phyloP scores from a whole-genome alignment of 2,113 vertebrate species.

The Microcebus lehilahytsara region DNA sequence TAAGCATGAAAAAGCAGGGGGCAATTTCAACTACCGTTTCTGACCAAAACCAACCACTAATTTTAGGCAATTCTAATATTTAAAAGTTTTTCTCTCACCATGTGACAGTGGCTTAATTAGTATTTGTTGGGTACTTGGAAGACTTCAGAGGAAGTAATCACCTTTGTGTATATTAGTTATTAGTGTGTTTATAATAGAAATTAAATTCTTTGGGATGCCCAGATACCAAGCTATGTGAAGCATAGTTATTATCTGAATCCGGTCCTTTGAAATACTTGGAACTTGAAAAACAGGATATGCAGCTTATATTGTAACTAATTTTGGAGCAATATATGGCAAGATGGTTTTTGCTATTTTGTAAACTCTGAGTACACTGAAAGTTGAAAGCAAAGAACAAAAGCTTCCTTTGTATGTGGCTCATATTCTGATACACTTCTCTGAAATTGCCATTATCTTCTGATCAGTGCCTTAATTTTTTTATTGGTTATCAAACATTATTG shows the following conservation, averaged over 20 bases:
- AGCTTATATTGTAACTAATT: constrained; percentile 49
- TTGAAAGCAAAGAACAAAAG: constrained; percentile 52
- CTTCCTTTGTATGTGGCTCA: constrained; percentile 35
- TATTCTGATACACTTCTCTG: not conserved
- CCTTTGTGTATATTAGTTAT: constrained; percentile 36
- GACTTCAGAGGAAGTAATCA: constrained; percentile 18
- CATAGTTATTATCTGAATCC: not conserved
- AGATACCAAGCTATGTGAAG: not conserved
- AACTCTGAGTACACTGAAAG: constrained; percentile 31
- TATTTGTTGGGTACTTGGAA: constrained; percentile 29
- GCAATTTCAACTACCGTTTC: not conserved
- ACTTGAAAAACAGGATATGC: constrained; percentile 38
- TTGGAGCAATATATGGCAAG: constrained; percentile 33
- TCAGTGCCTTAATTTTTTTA: constrained; percentile 31
- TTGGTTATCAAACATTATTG: constrained; percentile 39
- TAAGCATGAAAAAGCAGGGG: not conserved
- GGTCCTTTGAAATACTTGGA: constrained; percentile 61
- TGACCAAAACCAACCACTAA: not conserved
- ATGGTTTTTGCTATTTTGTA: not conserved
- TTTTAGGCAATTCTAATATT: not conserved
- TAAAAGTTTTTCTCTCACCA: not conserved
- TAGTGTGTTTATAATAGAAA: constrained; percentile 16
- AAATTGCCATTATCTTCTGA: constrained; percentile 32
- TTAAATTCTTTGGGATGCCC: not conserved
- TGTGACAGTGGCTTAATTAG: constrained; percentile 30